Evolutionary conservation across 2,888 invertebrate genomes (phyloP), one percentile per base, ranked within the genome.

Genomic region (Priapulus caudatus): DNA sequence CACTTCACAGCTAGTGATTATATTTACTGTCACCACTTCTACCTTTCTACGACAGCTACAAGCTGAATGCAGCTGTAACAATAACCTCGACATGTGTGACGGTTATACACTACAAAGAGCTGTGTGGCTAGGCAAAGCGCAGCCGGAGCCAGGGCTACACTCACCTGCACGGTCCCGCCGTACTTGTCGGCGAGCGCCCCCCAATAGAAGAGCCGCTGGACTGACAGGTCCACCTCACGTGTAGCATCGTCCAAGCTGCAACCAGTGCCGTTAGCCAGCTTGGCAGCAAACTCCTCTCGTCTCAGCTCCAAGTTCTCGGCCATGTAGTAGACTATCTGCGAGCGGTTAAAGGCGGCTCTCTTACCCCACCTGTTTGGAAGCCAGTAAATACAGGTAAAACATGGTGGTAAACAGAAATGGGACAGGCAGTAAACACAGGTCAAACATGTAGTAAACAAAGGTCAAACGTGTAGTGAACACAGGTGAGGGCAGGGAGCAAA

Each of bases 241-340:
- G 53, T 48, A 10, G 63, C 61, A 4, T 63, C 62, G 4, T 61
- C 63, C 24, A 61, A 5, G 4, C 56, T 57, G 43, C 60, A 52
- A 2, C 67, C 67, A 1, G 69, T 71, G 61, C 68, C 62, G 33
- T 57, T 54, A 18, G 54, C 49, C 47, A 74, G 59, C 20, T 66
- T 60, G 5, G 53, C 45, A 2, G 64, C 63, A 46, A 71, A 64
- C 54, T 71, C 70, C 1, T 67, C 60, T 2, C 63, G 56, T 3
- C 70, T 58, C 24, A 64, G 54, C 53, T 69, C 68, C 45, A 74
- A 60, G 54, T 72, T 72, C 59, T 73, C 73, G 2, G 72, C 73
- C 60, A 73, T 61, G 59, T 72, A 72, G 59, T 68, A 72, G 20
- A 73, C 62, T 48, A 73, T 71, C 65, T 74, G 73, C 1, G 72